These are phyloP conservation scores for Acrobasis suavella DNA, from an alignment of 2,888 invertebrate species.

Conservation along the genomic window DNA sequence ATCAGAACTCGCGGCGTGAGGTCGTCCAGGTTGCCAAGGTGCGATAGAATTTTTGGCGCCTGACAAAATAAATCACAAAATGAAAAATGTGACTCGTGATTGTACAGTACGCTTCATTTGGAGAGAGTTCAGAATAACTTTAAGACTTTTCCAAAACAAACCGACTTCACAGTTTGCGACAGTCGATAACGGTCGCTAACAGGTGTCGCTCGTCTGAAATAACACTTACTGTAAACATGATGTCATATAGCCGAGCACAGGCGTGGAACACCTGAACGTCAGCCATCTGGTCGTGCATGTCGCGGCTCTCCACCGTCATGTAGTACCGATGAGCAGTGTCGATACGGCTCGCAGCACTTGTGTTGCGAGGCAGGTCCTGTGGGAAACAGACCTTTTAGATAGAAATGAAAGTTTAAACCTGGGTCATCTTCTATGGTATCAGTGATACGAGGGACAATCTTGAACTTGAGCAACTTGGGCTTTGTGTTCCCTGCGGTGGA, in stretches of 20 bases:
- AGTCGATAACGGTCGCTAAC: no score
- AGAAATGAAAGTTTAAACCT: no score
- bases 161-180: no score
- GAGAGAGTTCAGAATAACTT: no score
- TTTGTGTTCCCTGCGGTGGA: no score
- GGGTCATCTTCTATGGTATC: no score
- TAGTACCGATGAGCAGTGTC: slow-evolving; percentile 68
- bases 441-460: no score
- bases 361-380: slow-evolving; percentile 62
- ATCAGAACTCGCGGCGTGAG: slow-evolving; percentile 59
- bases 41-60: slow-evolving; percentile 62
- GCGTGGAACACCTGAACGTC: slow-evolving; percentile 71
- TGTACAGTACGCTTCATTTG: no score
- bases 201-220: no score
- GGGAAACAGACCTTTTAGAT: neutral
- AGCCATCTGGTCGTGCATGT: slow-evolving; percentile 72
- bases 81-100: neutral
- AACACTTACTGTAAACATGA: slow-evolving; percentile 62
- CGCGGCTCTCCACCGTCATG: slow-evolving; percentile 63
- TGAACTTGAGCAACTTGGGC: no score
- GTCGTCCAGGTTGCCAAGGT: slow-evolving; percentile 61
- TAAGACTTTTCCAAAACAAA: no score
- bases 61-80: slow-evolving; percentile 31
- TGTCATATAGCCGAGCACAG: slow-evolving; percentile 62
- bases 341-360: slow-evolving; percentile 49